Conservation (phyloP, 1,140 invertebrate species). For the Tachypleus tridentatus region DNA sequence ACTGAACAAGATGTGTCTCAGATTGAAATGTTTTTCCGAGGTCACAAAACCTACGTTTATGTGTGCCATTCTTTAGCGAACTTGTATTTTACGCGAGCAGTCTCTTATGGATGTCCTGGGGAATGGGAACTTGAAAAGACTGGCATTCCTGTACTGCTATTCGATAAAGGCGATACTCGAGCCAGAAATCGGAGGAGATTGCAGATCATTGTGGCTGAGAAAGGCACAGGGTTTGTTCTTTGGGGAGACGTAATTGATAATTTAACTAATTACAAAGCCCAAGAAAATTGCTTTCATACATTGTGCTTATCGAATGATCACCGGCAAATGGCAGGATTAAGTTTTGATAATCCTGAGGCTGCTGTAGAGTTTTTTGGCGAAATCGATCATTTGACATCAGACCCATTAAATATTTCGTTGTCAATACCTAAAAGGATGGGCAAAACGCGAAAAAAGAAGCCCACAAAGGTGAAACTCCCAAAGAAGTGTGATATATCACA, state of each 20-base stretch:
- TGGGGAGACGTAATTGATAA: slow-evolving; percentile 68
- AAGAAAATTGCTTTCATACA: slow-evolving; percentile 49
- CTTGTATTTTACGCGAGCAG: slow-evolving; percentile 45
- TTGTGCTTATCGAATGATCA: slow-evolving; percentile 61
- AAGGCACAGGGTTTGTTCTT: slow-evolving; percentile 65
- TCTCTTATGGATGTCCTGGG: slow-evolving; percentile 19
- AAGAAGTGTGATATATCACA: slow-evolving; percentile 71
- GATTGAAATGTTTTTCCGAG: slow-evolving; percentile 62
- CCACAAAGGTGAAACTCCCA: slow-evolving; percentile 39
- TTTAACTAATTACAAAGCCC: slow-evolving; percentile 42
- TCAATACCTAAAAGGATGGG: slow-evolving; percentile 44
- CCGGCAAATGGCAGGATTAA: slow-evolving; percentile 47
- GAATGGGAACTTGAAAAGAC: slow-evolving; percentile 62
- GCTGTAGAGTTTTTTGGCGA: slow-evolving; percentile 53
- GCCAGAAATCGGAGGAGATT: slow-evolving; percentile 55
- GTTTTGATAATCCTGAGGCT: slow-evolving; percentile 57
- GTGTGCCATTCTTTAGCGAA: slow-evolving; percentile 66
- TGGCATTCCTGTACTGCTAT: slow-evolving; percentile 62
- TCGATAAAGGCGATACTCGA: slow-evolving; percentile 58
- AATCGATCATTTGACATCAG: slow-evolving; percentile 55
- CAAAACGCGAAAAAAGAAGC: slow-evolving; percentile 33
- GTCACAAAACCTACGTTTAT: slow-evolving; percentile 61
- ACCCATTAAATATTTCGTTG: slow-evolving; percentile 65
- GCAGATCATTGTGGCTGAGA: slow-evolving; percentile 61
- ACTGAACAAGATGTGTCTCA: slow-evolving; percentile 46